Conservation (phyloP, 2,797 vertebrate species). For the Peromyscus melanophrys region DNA sequence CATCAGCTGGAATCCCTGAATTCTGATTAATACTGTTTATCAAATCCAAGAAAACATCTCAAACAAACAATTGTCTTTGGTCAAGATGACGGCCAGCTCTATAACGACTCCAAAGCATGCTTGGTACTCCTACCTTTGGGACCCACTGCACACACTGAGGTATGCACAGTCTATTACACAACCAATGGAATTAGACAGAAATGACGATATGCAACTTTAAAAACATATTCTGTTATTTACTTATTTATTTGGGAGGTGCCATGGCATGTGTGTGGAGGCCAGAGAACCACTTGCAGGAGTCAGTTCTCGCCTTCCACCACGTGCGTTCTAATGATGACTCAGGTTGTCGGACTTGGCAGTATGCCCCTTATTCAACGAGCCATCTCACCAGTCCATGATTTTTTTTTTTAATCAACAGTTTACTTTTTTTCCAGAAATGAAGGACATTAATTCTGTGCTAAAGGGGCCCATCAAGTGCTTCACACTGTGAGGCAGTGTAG, state of each 20-base stretch:
- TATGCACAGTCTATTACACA: not conserved
- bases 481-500: not conserved
- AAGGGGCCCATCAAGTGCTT: not conserved
- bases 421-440: not conserved
- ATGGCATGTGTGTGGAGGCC: not conserved
- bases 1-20: not conserved
- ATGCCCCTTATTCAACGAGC: not conserved
- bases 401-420: not conserved
- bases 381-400: not conserved
- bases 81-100: not conserved
- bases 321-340: not conserved
- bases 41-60: slow-evolving; percentile 28
- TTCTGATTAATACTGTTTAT: slow-evolving; percentile 28
- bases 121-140: not conserved
- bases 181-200: not conserved
- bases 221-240: not conserved
- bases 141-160: not conserved
- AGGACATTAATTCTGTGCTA: not conserved
- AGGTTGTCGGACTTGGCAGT: not conserved
- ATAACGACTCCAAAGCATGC: not conserved
- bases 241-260: not conserved
- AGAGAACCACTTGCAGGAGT: no score
- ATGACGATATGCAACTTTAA: not conserved
- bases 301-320: not conserved
- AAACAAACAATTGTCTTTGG: not conserved